Evolutionary conservation across 2,888 invertebrate species (phyloP).

Genomic region (Watsonalla binaria): DNA sequence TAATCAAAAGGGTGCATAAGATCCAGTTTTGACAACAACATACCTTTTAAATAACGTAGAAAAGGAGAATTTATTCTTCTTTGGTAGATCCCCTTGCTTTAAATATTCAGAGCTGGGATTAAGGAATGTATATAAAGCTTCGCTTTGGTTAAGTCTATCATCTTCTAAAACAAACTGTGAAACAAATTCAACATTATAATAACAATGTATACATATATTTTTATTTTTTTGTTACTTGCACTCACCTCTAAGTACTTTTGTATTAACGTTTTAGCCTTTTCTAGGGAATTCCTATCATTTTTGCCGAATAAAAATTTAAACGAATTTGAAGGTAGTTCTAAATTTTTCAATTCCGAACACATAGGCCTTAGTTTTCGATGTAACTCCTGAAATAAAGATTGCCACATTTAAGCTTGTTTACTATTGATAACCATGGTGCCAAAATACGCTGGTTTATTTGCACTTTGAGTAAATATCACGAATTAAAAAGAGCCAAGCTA

Average conservation of each 20-base stretch:
- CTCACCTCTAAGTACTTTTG: slow-evolving; percentile 92
- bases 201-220: no score
- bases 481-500: background rate
- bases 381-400: slow-evolving; percentile 83
- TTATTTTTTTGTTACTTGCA: slow-evolving; percentile 13
- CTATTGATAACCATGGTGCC: background rate
- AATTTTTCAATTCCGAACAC: slow-evolving; percentile 87
- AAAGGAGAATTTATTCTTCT: slow-evolving; percentile 92
- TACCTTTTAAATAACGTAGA: slow-evolving; percentile 92
- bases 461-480: background rate
- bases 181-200: slow-evolving; percentile 10
- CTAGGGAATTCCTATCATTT: slow-evolving; percentile 87
- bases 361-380: slow-evolving; percentile 91
- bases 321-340: slow-evolving; percentile 90
- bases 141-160: slow-evolving; percentile 91
- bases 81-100: slow-evolving; percentile 88
- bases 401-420: background rate
- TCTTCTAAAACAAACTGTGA: slow-evolving; percentile 91
- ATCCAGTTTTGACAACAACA: slow-evolving; percentile 4
- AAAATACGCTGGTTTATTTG: background rate
- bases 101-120: slow-evolving; percentile 94
- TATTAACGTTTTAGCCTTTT: slow-evolving; percentile 89
- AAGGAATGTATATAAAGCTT: slow-evolving; percentile 93
- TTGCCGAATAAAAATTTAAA: slow-evolving; percentile 91
- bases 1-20: background rate